phyloP scores from a whole-genome alignment of 2,797 vertebrate species.

The Crenichthys baileyi region DNA sequence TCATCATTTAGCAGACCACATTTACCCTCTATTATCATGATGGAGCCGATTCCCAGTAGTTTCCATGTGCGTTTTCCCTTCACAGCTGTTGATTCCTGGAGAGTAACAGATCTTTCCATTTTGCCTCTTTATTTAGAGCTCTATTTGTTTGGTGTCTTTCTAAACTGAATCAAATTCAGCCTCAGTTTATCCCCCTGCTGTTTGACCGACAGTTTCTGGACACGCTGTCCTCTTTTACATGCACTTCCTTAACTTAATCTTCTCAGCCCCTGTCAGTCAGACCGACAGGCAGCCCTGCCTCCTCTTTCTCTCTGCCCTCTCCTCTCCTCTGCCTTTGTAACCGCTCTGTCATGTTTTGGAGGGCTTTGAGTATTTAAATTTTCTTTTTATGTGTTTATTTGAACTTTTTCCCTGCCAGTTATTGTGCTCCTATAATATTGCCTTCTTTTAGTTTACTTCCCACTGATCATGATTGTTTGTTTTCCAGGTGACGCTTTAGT shows the following conservation, averaged over 20 bases:
- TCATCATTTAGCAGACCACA: constrained; percentile 66
- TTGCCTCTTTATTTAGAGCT: not conserved
- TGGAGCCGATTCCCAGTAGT: constrained; percentile 55
- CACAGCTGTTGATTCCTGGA: constrained; percentile 29
- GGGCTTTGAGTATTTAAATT: too few species aligned
- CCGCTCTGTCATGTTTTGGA: not conserved
- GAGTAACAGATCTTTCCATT: constrained; percentile 31
- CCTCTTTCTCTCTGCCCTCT: constrained; percentile 7
- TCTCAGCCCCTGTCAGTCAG: constrained; percentile 50
- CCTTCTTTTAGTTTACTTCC: too few species aligned
- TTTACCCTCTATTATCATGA: constrained; percentile 63
- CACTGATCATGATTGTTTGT: not conserved
- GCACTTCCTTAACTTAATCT: constrained; percentile 43
- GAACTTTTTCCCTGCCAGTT: too few species aligned
- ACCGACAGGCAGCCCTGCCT: constrained; percentile 33
- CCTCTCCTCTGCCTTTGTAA: constrained; percentile 35
- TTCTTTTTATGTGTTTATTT: too few species aligned
- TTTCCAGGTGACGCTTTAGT: constrained; percentile 5
- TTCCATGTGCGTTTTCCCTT: constrained; percentile 42
- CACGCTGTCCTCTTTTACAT: constrained; percentile 37
- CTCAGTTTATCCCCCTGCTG: constrained; percentile 16
- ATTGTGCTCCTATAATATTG: too few species aligned
- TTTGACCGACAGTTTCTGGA: constrained; percentile 40
- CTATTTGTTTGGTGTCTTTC: constrained; percentile 28
- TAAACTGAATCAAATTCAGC: constrained; percentile 24